Base-by-base conservation (phyloP, 2,113 vertebrate species). In the Caloenas nicobarica region DNA sequence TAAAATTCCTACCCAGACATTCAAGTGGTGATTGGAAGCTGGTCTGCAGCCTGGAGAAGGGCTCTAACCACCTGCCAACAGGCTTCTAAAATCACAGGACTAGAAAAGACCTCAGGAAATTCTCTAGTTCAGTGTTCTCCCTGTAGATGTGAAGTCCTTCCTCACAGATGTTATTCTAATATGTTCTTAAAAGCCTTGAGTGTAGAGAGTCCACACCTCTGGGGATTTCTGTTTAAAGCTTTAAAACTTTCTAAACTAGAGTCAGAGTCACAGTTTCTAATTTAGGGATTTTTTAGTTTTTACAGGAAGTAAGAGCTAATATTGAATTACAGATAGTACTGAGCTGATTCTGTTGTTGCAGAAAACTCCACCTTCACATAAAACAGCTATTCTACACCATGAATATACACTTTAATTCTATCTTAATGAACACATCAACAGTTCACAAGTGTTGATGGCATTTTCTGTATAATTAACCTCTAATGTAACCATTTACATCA, bases 401-500 rank as follows among this genome's bases (percentile, higher is more conserved):
- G 18, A 31, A 16, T 60, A 26, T 33, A 13, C 14, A 33, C 9
- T 53, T 74, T 22, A 74, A 51, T 89, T 89, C 44, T 36, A 1
- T 57, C 40, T 50, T 72, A 57, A 92, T 68, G 77, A 78, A 76
- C 21, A n/a, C 5, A 66, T 24, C 26, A 82, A 69, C 42, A 56
- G 54, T 80, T 89, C 57, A 76, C 29, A 82, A 85, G 17, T 31
- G 28, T 65, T 87, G 40, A 25, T 91, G 34, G 22, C 22, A 60
- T 79, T 88, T 87, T 82, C 70, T 94, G 54, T 76, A 79, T 65
- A 76, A 91, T 81, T 95, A 85, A 54, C 50, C 58, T 80, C 78
- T 65, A 76, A 33, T 44, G 11, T n/a, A 71, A n/a, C 44, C 89
- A 65, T 79, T 81, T 81, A 69, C 44, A 77, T 89, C 33, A 40